Evolutionary conservation across 1,140 invertebrate genomes (phyloP).

Genomic region (Trichogramma pretiosum): DNA sequence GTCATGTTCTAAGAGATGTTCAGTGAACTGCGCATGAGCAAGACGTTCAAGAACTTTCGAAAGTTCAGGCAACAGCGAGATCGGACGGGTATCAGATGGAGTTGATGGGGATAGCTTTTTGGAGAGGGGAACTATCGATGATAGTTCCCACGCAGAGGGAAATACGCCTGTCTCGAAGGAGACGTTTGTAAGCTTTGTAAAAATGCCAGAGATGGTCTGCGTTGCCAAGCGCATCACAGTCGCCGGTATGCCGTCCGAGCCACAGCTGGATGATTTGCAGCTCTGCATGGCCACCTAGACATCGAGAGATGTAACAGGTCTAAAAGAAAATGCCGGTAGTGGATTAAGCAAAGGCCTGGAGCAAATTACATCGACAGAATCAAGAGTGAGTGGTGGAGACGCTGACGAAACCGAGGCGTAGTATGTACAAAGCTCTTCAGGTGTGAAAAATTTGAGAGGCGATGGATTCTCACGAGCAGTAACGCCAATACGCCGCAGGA

Average conservation of each 20-base stretch:
- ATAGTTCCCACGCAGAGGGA: slow-evolving; percentile 1
- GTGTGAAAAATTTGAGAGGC: not conserved
- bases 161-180: not conserved
- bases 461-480: not conserved
- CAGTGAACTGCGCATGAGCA: not conserved
- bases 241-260: not conserved
- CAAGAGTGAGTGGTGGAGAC: not conserved
- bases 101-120: not conserved
- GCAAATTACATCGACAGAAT: not conserved
- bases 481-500: not conserved
- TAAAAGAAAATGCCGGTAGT: not conserved
- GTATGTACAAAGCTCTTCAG: not conserved
- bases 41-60: slow-evolving; percentile 8
- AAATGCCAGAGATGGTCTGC: not conserved
- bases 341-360: too few species aligned
- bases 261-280: not conserved
- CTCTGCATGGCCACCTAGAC: not conserved
- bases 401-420: not conserved
- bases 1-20: not conserved
- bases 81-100: slow-evolving; percentile 4
- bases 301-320: not conserved
- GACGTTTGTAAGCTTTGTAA: not conserved
- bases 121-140: not conserved
- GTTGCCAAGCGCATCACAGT: too few species aligned
- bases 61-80: slow-evolving; percentile 1